Percentiles rank a stretch among this genome's conserved stretches.
Conservation (phyloP, 2,888 invertebrate genomes). For the Aromia moschata region DNA sequence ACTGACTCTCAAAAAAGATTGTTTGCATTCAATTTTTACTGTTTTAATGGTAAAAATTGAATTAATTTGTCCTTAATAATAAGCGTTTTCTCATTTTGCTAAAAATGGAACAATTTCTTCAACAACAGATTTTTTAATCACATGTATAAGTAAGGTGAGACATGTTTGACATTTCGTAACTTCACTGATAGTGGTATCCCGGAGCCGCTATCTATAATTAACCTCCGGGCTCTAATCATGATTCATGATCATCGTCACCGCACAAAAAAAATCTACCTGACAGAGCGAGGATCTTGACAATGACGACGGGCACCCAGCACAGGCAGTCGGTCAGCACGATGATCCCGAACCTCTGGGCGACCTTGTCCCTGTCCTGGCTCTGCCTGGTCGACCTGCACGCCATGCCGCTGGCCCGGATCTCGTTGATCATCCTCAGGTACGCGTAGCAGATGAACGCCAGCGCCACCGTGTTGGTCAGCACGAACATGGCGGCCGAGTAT, state of each 20-base stretch:
- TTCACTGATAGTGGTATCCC: too few species aligned
- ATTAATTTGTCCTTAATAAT: too few species aligned
- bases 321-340: constrained; percentile 70
- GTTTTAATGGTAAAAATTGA: too few species aligned
- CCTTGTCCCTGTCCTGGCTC: constrained; percentile 66
- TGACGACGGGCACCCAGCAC: constrained; percentile 70
- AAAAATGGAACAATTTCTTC: background rate
- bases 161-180: too few species aligned
- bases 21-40: too few species aligned
- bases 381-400: constrained; percentile 69
- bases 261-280: constrained; percentile 61
- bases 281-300: constrained; percentile 67
- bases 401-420: constrained; percentile 67
- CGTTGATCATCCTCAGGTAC: constrained; percentile 68
- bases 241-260: too few species aligned
- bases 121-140: background rate
- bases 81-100: too few species aligned
- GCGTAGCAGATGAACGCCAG: constrained; percentile 68
- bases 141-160: background rate
- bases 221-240: too few species aligned
- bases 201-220: too few species aligned
- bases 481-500: constrained; percentile 68
- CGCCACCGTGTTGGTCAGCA: constrained; percentile 67
- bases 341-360: constrained; percentile 69
- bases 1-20: too few species aligned